Base-by-base conservation (phyloP, 2,797 vertebrate genomes). In the Cuniculus paca region DNA sequence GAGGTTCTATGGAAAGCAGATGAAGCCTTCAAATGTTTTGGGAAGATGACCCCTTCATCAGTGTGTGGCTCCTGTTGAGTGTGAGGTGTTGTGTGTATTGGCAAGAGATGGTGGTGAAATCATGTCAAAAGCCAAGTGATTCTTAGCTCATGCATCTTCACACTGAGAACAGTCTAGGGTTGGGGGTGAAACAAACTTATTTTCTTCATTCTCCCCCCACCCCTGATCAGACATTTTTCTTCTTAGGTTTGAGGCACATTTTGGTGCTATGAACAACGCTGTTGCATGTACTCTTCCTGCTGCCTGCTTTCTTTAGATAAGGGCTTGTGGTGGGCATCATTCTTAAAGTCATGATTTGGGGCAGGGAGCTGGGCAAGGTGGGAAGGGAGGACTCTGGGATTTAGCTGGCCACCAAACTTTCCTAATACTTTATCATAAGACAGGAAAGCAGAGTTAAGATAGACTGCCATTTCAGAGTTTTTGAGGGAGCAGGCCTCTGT, bases 1-100 rank as follows among this genome's bases (percentile, higher is more conserved):
- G 34, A 75, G 52, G 74, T 5, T 36, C 34, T 48, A 24, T 26
- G 91, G 58, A 24, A 22, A 28, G 16, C 2, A 26, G 63, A 31
- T 5, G 74, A 22, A 48, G 31, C 24, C 34, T 10, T 36, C 0
- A 5, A 2, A 4, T 14, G 63, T 26, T 34, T 60, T 50, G 61
- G n/a, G 77, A 78, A 65, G 58, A 63, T 1, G 20, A 17, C 2
- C 0, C 16, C 65, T 70, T 81, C 1, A 26, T 28, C n/a, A 2
- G 26, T 0, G 10, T 2, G 1, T 5, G 6, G 22, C 6, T 6
- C 48, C 36, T 5, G 48, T 3, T 4, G 22, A 22, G 20, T 0
- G 63, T 36, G 63, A 68, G 19, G 34, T n/a, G 6, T 26, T n/a
- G 58, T 12, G 2, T 11, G 61, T 4, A 8, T 34, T 2, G 5